Conservation (phyloP, 2,888 invertebrate genomes). For the Nephrotoma appendiculata region DNA sequence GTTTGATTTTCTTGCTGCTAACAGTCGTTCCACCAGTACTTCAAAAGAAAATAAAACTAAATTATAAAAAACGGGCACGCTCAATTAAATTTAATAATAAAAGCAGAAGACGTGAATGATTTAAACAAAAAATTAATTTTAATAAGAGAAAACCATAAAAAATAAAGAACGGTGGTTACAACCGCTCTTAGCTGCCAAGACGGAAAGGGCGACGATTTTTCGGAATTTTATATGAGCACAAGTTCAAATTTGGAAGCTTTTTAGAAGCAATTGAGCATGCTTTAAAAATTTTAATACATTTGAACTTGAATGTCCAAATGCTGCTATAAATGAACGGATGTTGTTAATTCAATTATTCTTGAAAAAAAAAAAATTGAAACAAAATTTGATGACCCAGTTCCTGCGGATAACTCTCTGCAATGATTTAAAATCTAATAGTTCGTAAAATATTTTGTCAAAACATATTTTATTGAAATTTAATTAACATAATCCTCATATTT, state of each 20-base stretch:
- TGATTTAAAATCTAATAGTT: too few species aligned
- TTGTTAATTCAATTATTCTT: too few species aligned
- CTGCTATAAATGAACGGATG: too few species aligned
- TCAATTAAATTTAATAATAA: neutral
- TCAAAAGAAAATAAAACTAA: neutral
- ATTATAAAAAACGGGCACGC: neutral
- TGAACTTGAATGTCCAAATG: too few species aligned
- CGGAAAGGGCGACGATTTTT: neutral
- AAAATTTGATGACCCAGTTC: too few species aligned
- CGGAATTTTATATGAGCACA: neutral
- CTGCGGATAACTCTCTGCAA: too few species aligned
- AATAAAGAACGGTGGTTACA: neutral
- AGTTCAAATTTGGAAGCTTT: neutral
- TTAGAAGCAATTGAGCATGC: neutral
- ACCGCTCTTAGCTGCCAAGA: neutral
- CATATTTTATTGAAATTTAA: too few species aligned
- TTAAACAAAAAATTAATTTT: neutral
- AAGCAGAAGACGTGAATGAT: neutral
- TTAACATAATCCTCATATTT: too few species aligned
- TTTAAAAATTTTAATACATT: too few species aligned
- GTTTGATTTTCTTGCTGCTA: neutral
- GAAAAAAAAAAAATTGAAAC: too few species aligned
- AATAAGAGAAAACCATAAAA: neutral
- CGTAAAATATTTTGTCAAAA: too few species aligned
- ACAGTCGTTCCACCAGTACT: neutral